Evolutionary conservation across 92 coral and sea anemone species (phyloP), one percentile per base, ranked within the genome.

Genomic region (Parazoanthus swiftii): DNA sequence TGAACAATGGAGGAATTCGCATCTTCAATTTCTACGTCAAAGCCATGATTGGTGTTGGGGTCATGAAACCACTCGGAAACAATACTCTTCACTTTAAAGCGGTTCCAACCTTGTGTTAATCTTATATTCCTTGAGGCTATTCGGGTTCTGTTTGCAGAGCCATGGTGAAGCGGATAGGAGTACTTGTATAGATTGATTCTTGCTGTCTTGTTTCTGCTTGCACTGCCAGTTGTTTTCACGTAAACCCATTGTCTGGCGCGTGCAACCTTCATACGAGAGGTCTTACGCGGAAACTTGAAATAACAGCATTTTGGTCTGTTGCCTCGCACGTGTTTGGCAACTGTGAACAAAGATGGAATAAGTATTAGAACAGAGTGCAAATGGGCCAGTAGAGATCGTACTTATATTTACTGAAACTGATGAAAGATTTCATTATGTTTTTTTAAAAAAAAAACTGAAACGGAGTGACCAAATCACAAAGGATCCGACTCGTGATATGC

Each of bases 171-270:
- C 39, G 93, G 88, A 54, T 85, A 85, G 6, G 39, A 70, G 63
- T 89, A 80, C 73, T 91, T 90, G 89, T 88, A 91, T 2, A 91
- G 21, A 10, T 86, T 89, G 26, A 91, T 51, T 81, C 37, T 78
- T 11, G 85, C 76, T 43, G 66, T 81, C 35, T 75, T 81, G 54
- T 46, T 67, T 63, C 74, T 42, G 72, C 58, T 58, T 44, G 35
- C 29, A 80, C 48, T 44, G 39, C 77, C 48, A 48, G 71, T 59
- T 59, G 91, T 36, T 37, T 37, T 89, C 16, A 91, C 84, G 85
- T 85, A 91, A 23, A 91, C 88, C 80, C 90, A 84, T 8, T 89
- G 81, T 35, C 81, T 89, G 14, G 94, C 94, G 36, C 85, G 90
- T 72, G 85, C 65, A 65, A 89, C 88, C 37, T 76, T 76, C 79